phyloP scores from a whole-genome alignment of 2,888 invertebrate species.

The Bombylius major region DNA sequence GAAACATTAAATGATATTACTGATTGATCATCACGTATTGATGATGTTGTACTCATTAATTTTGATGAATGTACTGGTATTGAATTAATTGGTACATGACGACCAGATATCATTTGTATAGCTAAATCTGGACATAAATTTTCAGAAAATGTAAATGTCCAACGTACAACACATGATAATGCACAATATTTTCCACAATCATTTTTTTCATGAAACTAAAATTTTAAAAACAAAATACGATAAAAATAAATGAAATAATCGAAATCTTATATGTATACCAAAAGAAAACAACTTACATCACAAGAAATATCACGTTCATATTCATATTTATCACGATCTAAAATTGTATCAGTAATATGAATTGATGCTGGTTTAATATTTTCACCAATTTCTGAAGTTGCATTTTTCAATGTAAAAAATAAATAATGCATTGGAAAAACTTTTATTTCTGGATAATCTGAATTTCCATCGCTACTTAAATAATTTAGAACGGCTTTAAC shows the following conservation, averaged over 20 bases:
- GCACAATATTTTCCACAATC: constrained; percentile 35
- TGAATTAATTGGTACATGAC: constrained; percentile 32
- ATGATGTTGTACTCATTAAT: background rate
- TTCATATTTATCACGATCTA: constrained; percentile 27
- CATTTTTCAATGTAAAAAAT: constrained; percentile 26
- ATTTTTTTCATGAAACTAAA: constrained; percentile 34
- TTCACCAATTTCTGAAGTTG: constrained; percentile 23
- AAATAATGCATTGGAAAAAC: constrained; percentile 27
- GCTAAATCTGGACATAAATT: constrained; percentile 36
- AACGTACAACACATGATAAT: constrained; percentile 35
- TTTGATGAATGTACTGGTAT: background rate
- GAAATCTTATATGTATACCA: background rate
- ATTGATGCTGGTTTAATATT: constrained; percentile 17
- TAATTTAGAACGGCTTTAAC: constrained; percentile 28
- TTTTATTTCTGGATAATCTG: constrained; percentile 18
- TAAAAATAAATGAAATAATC: background rate
- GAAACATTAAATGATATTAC: background rate
- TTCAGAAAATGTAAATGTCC: constrained; percentile 38
- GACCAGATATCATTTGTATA: constrained; percentile 31
- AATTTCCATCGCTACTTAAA: constrained; percentile 18
- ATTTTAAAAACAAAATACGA: background rate
- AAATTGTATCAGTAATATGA: constrained; percentile 23
- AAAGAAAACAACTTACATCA: constrained; percentile 21
- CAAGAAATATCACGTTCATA: constrained; percentile 29
- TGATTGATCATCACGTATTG: background rate